Conservation (phyloP, 92 coral and sea anemone species). For the Blastomussa wellsi region DNA sequence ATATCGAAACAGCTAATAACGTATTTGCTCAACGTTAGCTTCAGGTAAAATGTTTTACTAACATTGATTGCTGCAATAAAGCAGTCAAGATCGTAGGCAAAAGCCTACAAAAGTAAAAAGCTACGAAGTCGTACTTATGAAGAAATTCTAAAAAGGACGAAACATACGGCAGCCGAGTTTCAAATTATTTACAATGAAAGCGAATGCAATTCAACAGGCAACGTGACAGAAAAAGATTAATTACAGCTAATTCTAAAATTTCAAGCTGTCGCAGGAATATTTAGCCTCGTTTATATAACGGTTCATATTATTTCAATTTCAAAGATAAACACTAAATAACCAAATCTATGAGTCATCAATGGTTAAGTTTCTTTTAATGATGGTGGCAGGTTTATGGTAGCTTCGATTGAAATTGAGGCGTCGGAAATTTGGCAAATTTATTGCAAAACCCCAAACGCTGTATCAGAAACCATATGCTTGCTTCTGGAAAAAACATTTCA, state of each 20-base stretch:
- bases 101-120: not conserved
- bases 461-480: not conserved
- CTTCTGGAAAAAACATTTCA: not conserved
- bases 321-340: slow-evolving; percentile 11
- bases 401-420: not conserved
- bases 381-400: not conserved
- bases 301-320: not conserved
- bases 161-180: not conserved
- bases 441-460: not conserved
- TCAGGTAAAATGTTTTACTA: not conserved
- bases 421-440: slow-evolving; percentile 15
- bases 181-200: not conserved
- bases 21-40: not conserved
- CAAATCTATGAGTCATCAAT: not conserved
- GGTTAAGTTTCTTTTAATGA: not conserved
- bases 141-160: not conserved
- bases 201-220: not conserved
- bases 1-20: slow-evolving; percentile 1
- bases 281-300: slow-evolving; percentile 17
- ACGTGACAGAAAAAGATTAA: not conserved
- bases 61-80: not conserved
- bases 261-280: slow-evolving; percentile 1
- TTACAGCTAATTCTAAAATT: not conserved
- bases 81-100: not conserved
- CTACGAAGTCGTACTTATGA: not conserved